phyloP scores from a whole-genome alignment of 2,797 vertebrate species.

The Odontamblyopus rebecca region DNA sequence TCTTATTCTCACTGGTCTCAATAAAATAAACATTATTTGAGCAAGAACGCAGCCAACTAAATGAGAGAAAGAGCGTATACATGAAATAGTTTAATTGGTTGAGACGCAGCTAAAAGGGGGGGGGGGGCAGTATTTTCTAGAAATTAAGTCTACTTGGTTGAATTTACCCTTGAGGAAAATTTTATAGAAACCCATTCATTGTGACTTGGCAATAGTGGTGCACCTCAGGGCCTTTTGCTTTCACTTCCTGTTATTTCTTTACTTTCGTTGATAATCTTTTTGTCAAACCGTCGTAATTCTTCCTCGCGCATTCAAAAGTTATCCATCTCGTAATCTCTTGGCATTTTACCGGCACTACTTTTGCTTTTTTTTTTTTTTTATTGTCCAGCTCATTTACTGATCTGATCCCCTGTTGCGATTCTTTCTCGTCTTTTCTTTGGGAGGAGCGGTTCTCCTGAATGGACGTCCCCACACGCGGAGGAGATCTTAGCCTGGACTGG shows the following conservation, averaged over 20 bases:
- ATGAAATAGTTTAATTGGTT: too few species aligned
- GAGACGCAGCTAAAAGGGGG: too few species aligned
- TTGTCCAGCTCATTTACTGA: slow-evolving; percentile 39
- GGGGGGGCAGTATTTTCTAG: neutral
- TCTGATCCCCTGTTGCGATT: slow-evolving; percentile 59
- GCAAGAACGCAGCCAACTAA: too few species aligned
- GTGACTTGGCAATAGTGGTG: neutral
- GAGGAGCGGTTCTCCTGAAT: slow-evolving; percentile 85
- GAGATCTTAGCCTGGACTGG: slow-evolving; percentile 95
- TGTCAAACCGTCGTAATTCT: neutral
- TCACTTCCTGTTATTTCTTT: slow-evolving; percentile 5
- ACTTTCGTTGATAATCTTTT: neutral
- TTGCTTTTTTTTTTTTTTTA: neutral
- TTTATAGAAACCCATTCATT: neutral
- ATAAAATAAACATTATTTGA: too few species aligned
- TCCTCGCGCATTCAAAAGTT: neutral
- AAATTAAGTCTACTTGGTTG: neutral
- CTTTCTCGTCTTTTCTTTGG: slow-evolving; percentile 91
- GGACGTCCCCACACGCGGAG: slow-evolving; percentile 87
- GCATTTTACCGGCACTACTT: slow-evolving; percentile 45
- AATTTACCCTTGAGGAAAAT: neutral
- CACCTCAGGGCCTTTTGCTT: neutral
- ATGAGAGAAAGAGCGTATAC: too few species aligned
- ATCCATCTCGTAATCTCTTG: slow-evolving; percentile 25
- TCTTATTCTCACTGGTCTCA: too few species aligned